phyloP scores from a whole-genome alignment of 30 jellyfish, hydroid and myxozoan species.

The Aurelia aurita complex sp. Pacific region DNA sequence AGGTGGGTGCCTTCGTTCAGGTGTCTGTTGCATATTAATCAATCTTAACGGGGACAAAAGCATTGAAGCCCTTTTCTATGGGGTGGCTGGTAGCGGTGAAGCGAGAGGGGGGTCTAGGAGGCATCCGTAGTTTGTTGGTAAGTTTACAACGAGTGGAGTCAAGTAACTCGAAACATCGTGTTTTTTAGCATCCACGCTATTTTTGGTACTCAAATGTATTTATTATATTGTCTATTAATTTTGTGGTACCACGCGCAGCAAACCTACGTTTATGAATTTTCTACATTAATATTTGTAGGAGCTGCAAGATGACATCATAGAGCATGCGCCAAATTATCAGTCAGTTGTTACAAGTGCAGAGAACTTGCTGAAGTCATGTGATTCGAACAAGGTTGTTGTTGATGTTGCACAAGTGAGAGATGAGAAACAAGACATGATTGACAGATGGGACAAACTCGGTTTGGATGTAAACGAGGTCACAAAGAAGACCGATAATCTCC shows the following conservation, averaged over 20 bases:
- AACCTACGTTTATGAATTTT: background rate
- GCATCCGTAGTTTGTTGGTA: too few relatives aligned
- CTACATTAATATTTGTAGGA: slow-evolving; percentile 17
- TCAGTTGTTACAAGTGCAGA: slow-evolving; percentile 57
- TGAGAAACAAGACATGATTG: slow-evolving; percentile 72
- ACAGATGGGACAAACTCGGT: slow-evolving; percentile 83
- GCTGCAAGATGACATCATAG: slow-evolving; percentile 73
- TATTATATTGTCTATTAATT: background rate
- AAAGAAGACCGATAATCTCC: slow-evolving; percentile 42
- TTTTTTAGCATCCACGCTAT: too few relatives aligned
- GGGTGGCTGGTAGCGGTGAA: too few relatives aligned
- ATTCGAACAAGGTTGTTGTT: slow-evolving; percentile 51
- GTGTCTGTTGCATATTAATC: too few relatives aligned
- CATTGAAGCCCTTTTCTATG: too few relatives aligned
- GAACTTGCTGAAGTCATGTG: slow-evolving; percentile 52
- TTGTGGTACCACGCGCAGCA: background rate
- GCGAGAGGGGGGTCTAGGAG: too few relatives aligned
- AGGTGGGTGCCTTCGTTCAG: slow-evolving; percentile 5
- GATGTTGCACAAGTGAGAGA: slow-evolving; percentile 79
- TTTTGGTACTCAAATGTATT: too few relatives aligned
- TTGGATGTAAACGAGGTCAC: slow-evolving; percentile 51
- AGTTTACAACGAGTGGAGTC: too few relatives aligned
- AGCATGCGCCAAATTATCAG: slow-evolving; percentile 65
- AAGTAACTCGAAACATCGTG: too few relatives aligned
- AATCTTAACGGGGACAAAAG: too few relatives aligned